A percentile compares a stretch with the other conserved stretches of the same genome.
These are phyloP conservation scores for Prunella fulvescens DNA, from an alignment of 2,113 vertebrate species.

Conservation along the genomic window DNA sequence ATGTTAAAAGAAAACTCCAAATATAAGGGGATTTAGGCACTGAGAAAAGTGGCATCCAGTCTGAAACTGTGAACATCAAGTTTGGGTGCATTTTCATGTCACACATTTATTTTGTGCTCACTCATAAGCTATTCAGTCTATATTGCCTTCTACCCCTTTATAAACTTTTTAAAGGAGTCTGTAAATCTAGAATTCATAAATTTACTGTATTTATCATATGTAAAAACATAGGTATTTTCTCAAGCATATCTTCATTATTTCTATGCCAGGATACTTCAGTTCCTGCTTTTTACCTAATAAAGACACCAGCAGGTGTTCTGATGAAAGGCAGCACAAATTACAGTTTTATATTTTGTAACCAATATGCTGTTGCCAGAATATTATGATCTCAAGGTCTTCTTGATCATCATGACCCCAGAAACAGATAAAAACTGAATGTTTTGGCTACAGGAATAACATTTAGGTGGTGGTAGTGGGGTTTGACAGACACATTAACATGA, in stretches of 20 bases:
- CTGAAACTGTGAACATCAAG: background rate
- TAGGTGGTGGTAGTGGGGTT: background rate
- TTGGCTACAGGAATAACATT: background rate
- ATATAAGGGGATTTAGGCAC: background rate
- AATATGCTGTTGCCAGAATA: background rate
- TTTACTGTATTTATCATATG: background rate
- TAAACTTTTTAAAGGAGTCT: background rate
- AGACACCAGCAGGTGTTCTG: rapidly evolving
- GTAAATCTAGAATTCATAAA: background rate
- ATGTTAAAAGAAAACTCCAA: background rate
- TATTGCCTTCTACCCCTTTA: background rate
- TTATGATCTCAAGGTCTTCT: background rate
- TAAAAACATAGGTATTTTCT: background rate
- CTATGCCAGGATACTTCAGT: background rate
- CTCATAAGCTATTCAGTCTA: background rate
- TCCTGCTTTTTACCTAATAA: background rate
- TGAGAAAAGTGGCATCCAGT: background rate
- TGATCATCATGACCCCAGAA: background rate
- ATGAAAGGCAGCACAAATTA: background rate
- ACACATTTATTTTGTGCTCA: background rate
- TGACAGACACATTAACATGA: background rate
- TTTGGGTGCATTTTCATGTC: background rate
- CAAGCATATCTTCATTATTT: background rate
- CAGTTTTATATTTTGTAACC: background rate
- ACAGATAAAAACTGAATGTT: background rate